Base-by-base conservation (phyloP, 2,888 invertebrate genomes). In the Lamproptera curius region DNA sequence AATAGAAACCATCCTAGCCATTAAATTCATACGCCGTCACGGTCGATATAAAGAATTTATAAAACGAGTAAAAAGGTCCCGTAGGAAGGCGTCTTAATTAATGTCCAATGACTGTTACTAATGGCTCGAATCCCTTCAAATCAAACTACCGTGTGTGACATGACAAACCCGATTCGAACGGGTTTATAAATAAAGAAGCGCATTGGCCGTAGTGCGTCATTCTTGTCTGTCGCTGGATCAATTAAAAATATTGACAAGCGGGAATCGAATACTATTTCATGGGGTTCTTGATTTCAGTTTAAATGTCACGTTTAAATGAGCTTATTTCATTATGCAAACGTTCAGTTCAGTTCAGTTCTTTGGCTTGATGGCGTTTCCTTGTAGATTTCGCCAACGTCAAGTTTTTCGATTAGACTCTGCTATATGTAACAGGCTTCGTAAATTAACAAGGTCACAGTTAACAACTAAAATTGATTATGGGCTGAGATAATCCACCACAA, bases 111-210 rank as follows among this genome's bases (percentile, higher is more conserved):
- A 44, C 49, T 44, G 43, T 49, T 49, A 49, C 43, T 44, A 49
- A 49, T 40, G 43, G 35, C 39, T 31, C 39, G 43, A 39, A 49
- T 49, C 49, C 26, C 36, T 37, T 49, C 40, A 44, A 49, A 49
- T 49, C 49, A 49, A 49, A 49, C 33, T 39, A 33, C 33, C 36
- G 17, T 45, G 36, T 42, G 47, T 42, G 37, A 50, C 48, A 58
- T 51, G 58, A 57, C 56, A 49, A 56, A 54, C 53, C 50, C 44
- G 42, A 58, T 50, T 47, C 51, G 44, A 56, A 56, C 61, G 42
- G 48, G 61, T 58, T 56, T 52, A 48, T 52, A 53, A 52, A 53
- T 42, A 48, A 53, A 51, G 46, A 45, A 46, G 54, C 58, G 54
- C 58, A 55, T 51, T 40, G 42, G 46, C 44, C 55, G 31, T 16